Evolutionary conservation across 1,140 invertebrate species (phyloP).

Genomic region (Drosophila nebulosa): DNA sequence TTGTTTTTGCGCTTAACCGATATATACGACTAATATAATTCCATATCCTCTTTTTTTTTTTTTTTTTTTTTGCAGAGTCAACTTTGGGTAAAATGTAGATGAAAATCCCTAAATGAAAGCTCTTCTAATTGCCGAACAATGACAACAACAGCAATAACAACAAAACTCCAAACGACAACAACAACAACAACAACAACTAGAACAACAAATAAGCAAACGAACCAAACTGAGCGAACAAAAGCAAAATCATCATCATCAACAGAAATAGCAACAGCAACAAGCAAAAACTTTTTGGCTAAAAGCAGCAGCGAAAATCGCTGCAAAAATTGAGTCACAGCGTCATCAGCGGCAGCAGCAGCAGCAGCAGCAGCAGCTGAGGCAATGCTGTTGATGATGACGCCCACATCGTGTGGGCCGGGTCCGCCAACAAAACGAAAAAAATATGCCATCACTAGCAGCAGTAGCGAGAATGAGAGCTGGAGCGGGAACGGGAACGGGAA

Average conservation of each 20-base stretch:
- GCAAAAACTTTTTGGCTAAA: conserved; percentile 35
- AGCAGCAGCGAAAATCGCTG: conserved; percentile 25
- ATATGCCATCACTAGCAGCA: conserved; percentile 14
- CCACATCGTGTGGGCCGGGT: conserved; percentile 78
- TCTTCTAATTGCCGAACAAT: conserved; percentile 74
- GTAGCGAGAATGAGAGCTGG: background rate
- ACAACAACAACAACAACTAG: no score
- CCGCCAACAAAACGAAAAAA: conserved; percentile 42
- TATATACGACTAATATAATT: conserved; percentile 1
- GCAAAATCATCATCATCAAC: conserved; percentile 26
- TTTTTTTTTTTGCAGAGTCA: background rate
- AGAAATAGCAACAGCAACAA: conserved; percentile 20
- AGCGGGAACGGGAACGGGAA: background rate
- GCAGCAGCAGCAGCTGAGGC: conserved; percentile 24
- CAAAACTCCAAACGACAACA: conserved; percentile 23
- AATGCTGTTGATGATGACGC: conserved; percentile 75
- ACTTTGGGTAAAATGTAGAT: background rate
- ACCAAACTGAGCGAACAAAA: conserved; percentile 41
- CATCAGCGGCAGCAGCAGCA: background rate
- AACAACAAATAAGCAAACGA: conserved; percentile 35
- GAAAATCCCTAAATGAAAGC: conserved; percentile 71
- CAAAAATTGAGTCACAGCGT: conserved; percentile 31
- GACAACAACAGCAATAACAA: conserved; percentile 31
- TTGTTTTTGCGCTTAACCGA: background rate
- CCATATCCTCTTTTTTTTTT: background rate